Percentiles rank a stretch among this genome's conserved stretches.
Evolutionary conservation across 1,140 invertebrate species (phyloP).

Genomic region (Temnothorax longispinosus): DNA sequence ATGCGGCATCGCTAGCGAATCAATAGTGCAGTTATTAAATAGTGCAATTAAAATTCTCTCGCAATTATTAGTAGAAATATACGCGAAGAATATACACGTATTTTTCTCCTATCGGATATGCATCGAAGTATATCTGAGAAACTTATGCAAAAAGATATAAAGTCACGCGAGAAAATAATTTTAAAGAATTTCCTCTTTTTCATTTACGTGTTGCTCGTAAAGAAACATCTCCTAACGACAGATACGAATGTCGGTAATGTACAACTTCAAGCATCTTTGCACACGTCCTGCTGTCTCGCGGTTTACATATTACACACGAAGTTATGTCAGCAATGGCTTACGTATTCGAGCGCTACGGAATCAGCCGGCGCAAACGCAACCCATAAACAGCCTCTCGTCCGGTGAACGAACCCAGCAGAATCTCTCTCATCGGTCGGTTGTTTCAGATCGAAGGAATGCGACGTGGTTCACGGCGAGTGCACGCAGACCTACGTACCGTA

Average conservation of each 20-base stretch:
- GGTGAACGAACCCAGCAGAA: conserved; percentile 49
- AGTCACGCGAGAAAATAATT: background rate
- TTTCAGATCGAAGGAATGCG: conserved; percentile 93
- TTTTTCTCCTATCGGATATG: background rate
- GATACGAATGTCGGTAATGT: background rate
- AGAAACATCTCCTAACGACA: background rate
- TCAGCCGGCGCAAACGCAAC: background rate
- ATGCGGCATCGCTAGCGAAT: background rate
- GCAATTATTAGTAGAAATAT: background rate
- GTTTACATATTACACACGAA: background rate
- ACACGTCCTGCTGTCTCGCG: background rate
- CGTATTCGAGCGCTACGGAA: conserved; percentile 1
- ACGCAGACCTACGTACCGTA: conserved; percentile 97
- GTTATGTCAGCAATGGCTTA: conserved; percentile 38
- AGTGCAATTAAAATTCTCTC: background rate
- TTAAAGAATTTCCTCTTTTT: background rate
- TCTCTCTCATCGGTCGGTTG: conserved; percentile 49
- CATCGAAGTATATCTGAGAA: background rate
- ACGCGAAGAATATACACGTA: background rate
- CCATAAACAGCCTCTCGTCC: conserved; percentile 30
- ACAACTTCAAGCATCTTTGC: background rate
- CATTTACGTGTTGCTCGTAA: background rate
- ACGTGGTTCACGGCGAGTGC: conserved; percentile 94
- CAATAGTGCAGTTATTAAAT: background rate
- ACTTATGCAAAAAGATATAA: background rate